These are phyloP conservation scores for Aphelinus certus DNA, from an alignment of 1,140 invertebrate species.

Conservation along the genomic window DNA sequence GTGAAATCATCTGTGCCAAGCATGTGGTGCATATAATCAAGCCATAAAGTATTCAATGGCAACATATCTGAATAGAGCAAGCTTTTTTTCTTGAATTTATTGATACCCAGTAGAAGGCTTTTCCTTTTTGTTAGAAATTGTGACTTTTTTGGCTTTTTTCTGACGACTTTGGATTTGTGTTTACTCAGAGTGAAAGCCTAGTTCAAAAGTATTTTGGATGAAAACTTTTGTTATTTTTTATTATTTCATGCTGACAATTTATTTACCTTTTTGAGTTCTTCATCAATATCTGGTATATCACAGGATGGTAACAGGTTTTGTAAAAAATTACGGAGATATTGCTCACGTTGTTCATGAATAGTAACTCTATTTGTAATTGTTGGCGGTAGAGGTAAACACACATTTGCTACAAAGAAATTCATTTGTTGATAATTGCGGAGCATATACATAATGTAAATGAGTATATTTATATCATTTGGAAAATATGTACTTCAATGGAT, in stretches of 20 bases:
- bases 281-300: slow-evolving; percentile 50
- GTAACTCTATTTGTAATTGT: slow-evolving; percentile 46
- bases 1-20: slow-evolving; percentile 51
- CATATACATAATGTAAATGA: too few species aligned
- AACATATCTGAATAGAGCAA: slow-evolving; percentile 73
- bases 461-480: neutral
- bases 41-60: slow-evolving; percentile 76
- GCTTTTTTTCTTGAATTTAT: slow-evolving; percentile 65
- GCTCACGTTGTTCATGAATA: slow-evolving; percentile 53
- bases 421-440: neutral
- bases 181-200: slow-evolving; percentile 60
- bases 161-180: slow-evolving; percentile 59
- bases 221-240: slow-evolving; percentile 14
- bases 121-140: slow-evolving; percentile 67
- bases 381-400: slow-evolving; percentile 52
- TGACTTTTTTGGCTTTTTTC: slow-evolving; percentile 60
- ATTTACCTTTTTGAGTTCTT: slow-evolving; percentile 58
- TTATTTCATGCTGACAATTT: slow-evolving; percentile 24
- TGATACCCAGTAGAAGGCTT: slow-evolving; percentile 70
- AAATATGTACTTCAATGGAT: slow-evolving; percentile 10
- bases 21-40: slow-evolving; percentile 72
- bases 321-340: slow-evolving; percentile 55
- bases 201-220: too few species aligned
- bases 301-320: slow-evolving; percentile 53
- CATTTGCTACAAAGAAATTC: slow-evolving; percentile 45